Conservation (phyloP, 2,113 vertebrate genomes). For the Stegostoma tigrinum region DNA sequence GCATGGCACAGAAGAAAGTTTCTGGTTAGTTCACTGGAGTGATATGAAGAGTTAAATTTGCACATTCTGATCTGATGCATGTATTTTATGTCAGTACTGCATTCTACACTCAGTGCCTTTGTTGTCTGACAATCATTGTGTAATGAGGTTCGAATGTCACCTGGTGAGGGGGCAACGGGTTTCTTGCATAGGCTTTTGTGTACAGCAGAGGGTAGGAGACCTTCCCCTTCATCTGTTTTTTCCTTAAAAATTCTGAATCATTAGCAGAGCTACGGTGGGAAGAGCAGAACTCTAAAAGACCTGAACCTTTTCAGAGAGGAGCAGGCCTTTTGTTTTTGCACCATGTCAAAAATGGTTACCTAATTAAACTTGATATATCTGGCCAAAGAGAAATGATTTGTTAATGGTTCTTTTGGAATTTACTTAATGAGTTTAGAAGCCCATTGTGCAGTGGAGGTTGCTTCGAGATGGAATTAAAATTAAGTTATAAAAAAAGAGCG, state of each 20-base stretch:
- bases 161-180: constrained; percentile 75
- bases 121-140: constrained; percentile 38
- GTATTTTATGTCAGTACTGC: neutral
- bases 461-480: constrained; percentile 62
- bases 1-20: constrained; percentile 20
- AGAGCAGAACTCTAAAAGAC: constrained; percentile 78
- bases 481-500: constrained; percentile 45
- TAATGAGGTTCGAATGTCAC: constrained; percentile 71
- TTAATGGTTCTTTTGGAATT: constrained; percentile 88
- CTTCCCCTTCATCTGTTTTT: constrained; percentile 54
- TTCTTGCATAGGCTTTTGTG: constrained; percentile 76
- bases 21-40: neutral
- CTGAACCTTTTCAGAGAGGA: constrained; percentile 81
- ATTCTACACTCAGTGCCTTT: neutral
- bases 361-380: constrained; percentile 96
- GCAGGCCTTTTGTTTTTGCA: constrained; percentile 86
- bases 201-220: constrained; percentile 47
- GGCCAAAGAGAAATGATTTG: constrained; percentile 77
- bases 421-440: constrained; percentile 94
- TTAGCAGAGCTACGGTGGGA: constrained; percentile 65
- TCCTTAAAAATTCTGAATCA: constrained; percentile 77
- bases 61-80: constrained; percentile 1
- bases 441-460: constrained; percentile 79
- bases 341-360: constrained; percentile 84
- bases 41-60: constrained; percentile 32